Evolutionary conservation across 2,888 invertebrate genomes (phyloP).

Genomic region (Petrolisthes cinctipes): DNA sequence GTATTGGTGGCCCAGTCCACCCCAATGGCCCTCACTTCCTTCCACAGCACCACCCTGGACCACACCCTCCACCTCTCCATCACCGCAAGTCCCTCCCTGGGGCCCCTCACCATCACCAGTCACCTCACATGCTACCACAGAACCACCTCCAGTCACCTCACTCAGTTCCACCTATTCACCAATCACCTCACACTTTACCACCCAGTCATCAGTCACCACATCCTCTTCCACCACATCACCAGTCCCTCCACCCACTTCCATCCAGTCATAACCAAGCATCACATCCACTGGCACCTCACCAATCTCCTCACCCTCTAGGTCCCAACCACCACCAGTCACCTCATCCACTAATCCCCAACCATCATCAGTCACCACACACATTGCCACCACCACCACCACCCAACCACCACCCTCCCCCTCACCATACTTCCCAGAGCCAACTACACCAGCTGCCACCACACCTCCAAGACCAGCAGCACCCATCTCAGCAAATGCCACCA

Average conservation of each 20-base stretch:
- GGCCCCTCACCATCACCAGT: not conserved
- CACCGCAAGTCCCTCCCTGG: not conserved
- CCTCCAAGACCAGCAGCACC: slow-evolving; percentile 43
- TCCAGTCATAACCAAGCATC: slow-evolving; percentile 65
- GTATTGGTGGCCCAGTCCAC: slow-evolving; percentile 24
- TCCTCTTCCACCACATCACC: slow-evolving; percentile 15
- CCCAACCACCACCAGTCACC: slow-evolving; percentile 68
- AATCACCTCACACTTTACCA: slow-evolving; percentile 47
- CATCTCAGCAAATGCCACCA: slow-evolving; percentile 38
- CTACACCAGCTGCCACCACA: slow-evolving; percentile 64
- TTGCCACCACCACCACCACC: slow-evolving; percentile 60
- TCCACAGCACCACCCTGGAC: slow-evolving; percentile 22
- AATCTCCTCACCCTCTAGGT: slow-evolving; percentile 44
- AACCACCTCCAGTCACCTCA: slow-evolving; percentile 50
- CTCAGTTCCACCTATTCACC: slow-evolving; percentile 64
- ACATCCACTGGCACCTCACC: slow-evolving; percentile 56
- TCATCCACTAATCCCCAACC: slow-evolving; percentile 7
- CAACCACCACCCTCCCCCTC: slow-evolving; percentile 67
- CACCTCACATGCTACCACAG: not conserved
- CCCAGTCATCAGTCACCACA: slow-evolving; percentile 68
- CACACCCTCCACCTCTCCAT: not conserved
- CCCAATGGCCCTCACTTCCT: slow-evolving; percentile 55
- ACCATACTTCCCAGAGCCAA: slow-evolving; percentile 68
- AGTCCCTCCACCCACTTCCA: slow-evolving; percentile 34
- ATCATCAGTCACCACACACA: slow-evolving; percentile 25